These are phyloP conservation scores for Coboldia fuscipes DNA, from an alignment of 1,140 invertebrate species.

Conservation along the genomic window DNA sequence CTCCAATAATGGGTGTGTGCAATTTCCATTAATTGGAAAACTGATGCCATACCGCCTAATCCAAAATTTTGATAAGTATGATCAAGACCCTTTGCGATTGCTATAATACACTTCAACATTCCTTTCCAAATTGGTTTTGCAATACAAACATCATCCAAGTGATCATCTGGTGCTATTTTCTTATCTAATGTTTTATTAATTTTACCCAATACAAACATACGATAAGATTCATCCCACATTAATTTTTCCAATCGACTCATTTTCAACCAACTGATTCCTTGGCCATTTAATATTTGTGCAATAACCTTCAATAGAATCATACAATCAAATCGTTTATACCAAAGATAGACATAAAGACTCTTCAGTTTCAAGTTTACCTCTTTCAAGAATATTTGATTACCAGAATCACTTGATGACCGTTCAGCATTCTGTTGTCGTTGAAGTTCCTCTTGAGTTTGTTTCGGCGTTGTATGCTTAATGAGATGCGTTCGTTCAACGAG, in stretches of 20 bases:
- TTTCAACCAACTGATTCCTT: conserved; percentile 95
- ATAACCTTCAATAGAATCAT: conserved; percentile 53
- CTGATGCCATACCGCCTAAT: conserved; percentile 89
- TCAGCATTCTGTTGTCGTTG: conserved; percentile 40
- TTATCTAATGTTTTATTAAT: conserved; percentile 84
- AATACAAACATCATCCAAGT: conserved; percentile 93
- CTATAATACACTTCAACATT: conserved; percentile 79
- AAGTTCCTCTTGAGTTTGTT: conserved; percentile 36
- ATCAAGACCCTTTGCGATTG: conserved; percentile 76
- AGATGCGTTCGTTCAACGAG: conserved; percentile 75
- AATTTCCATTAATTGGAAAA: conserved; percentile 91
- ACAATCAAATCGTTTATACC: conserved; percentile 5
- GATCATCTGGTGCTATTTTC: conserved; percentile 86
- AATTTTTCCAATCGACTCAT: conserved; percentile 83
- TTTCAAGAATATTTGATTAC: conserved; percentile 73
- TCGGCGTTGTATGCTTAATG: conserved; percentile 57
- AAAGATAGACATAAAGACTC: conserved; percentile 5
- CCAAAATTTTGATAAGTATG: conserved; percentile 85
- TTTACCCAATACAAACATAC: conserved; percentile 87
- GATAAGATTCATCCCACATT: conserved; percentile 97
- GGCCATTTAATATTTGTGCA: conserved; percentile 77
- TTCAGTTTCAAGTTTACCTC: conserved; percentile 46
- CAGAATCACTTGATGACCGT: conserved; percentile 49
- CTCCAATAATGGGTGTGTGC: conserved; percentile 97
- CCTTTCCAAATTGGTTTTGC: conserved; percentile 86